A percentile compares a stretch with the other conserved stretches of the same genome.
Conservation (phyloP, 2,888 invertebrate genomes). For the Portevinia maculata region DNA sequence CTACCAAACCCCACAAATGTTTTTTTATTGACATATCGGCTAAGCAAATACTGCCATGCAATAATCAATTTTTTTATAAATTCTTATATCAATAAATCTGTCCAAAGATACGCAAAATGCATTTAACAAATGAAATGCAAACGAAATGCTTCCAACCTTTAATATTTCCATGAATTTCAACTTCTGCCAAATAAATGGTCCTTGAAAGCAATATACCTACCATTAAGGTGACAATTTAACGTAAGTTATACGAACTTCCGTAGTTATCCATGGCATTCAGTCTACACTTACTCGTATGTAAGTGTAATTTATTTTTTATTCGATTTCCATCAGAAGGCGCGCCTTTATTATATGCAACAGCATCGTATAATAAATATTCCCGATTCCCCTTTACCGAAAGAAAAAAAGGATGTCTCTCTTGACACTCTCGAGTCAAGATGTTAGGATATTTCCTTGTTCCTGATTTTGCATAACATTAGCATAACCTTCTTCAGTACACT, state of each 20-base stretch:
- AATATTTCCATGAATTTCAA: not conserved
- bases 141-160: not conserved
- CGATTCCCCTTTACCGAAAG: not conserved
- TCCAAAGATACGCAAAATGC: not conserved
- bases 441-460: conserved; percentile 27
- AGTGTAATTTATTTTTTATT: conserved; percentile 46
- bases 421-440: conserved; percentile 64
- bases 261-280: not conserved
- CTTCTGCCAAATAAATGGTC: conserved; percentile 8
- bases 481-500: conserved; percentile 52
- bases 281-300: conserved; percentile 18
- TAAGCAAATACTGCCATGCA: conserved; percentile 3
- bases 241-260: conserved; percentile 30
- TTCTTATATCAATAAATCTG: not conserved
- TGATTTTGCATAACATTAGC: conserved; percentile 64
- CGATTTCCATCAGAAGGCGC: conserved; percentile 54
- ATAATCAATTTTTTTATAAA: not conserved
- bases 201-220: not conserved
- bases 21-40: conserved; percentile 15
- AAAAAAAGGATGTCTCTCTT: conserved; percentile 43
- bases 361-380: conserved; percentile 30
- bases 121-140: not conserved
- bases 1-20: not conserved
- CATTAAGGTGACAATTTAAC: conserved; percentile 18
- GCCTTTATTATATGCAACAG: conserved; percentile 28